phyloP scores from a whole-genome alignment of 2,888 invertebrate species.

The Spilarctia lutea region DNA sequence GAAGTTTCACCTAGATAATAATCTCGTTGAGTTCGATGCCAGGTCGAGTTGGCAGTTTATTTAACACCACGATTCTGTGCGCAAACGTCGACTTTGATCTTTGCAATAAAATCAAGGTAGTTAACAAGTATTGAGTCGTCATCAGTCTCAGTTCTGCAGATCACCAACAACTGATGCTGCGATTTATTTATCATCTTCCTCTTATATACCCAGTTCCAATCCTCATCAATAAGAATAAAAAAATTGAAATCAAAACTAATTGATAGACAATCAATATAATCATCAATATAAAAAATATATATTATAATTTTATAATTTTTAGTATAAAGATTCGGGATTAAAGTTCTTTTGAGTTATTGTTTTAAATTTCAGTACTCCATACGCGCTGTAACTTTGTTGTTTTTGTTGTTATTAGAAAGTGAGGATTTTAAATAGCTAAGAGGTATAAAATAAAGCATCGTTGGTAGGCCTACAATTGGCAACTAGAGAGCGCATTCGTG shows the following conservation, averaged over 20 bases:
- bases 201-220: neutral
- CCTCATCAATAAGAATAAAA: neutral
- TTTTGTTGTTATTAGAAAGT: conserved; percentile 67
- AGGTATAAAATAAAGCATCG: conserved; percentile 76
- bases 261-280: neutral
- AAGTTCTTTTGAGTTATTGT: neutral
- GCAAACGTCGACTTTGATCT: conserved; percentile 70
- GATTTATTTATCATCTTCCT: neutral
- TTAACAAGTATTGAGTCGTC: conserved; percentile 22
- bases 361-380: neutral
- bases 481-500: conserved; percentile 74
- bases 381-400: neutral
- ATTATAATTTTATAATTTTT: too few relatives aligned
- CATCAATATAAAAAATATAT: too few relatives aligned
- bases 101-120: conserved; percentile 52
- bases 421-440: conserved; percentile 62
- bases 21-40: conserved; percentile 69
- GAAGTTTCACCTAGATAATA: conserved; percentile 74
- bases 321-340: neutral
- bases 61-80: conserved; percentile 49
- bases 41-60: conserved; percentile 73
- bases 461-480: conserved; percentile 63
- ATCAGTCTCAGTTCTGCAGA: conserved; percentile 9
- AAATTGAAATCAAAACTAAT: neutral
- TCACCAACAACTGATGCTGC: neutral